Conservation (phyloP, 2,888 invertebrate genomes). For the Falcaria lacertinaria region DNA sequence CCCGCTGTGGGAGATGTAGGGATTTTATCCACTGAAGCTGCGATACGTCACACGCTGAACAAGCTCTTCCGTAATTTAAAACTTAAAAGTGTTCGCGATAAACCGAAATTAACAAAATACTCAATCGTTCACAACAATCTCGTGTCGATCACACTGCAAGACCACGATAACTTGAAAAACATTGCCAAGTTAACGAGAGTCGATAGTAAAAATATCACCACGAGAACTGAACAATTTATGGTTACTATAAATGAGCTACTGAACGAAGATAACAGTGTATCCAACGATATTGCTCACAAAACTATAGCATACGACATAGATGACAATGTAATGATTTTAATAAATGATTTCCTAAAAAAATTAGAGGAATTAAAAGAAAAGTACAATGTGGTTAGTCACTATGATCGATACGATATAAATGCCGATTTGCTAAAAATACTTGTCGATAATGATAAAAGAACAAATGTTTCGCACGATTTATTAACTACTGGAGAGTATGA, state of each 20-base stretch:
- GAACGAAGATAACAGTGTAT: conserved; percentile 21
- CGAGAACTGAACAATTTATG: conserved; percentile 30
- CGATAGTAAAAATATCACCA: conserved; percentile 30
- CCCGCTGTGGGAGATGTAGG: conserved; percentile 26
- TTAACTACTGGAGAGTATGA: conserved; percentile 11
- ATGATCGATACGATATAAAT: conserved; percentile 22
- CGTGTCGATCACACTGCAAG: conserved; percentile 35
- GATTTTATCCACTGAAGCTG: conserved; percentile 29
- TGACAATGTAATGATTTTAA: conserved; percentile 23
- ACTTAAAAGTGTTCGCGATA: conserved; percentile 24
- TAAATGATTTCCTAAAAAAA: conserved; percentile 31
- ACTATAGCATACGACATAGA: conserved; percentile 6
- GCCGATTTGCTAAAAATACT: conserved; percentile 23
- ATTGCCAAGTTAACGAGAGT: conserved; percentile 36
- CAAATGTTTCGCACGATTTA: background rate
- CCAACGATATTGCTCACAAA: conserved; percentile 7
- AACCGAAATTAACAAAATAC: conserved; percentile 34
- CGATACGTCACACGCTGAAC: conserved; percentile 37
- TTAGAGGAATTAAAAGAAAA: conserved; percentile 32
- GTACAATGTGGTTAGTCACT: conserved; percentile 17
- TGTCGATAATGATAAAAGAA: conserved; percentile 7
- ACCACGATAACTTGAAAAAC: conserved; percentile 36
- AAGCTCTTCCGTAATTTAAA: conserved; percentile 38
- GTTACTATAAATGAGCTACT: conserved; percentile 42
- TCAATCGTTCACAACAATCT: conserved; percentile 45